phyloP scores from a whole-genome alignment of 37 sponge, comb jelly and placozoan species.

The Ianthella basta region DNA sequence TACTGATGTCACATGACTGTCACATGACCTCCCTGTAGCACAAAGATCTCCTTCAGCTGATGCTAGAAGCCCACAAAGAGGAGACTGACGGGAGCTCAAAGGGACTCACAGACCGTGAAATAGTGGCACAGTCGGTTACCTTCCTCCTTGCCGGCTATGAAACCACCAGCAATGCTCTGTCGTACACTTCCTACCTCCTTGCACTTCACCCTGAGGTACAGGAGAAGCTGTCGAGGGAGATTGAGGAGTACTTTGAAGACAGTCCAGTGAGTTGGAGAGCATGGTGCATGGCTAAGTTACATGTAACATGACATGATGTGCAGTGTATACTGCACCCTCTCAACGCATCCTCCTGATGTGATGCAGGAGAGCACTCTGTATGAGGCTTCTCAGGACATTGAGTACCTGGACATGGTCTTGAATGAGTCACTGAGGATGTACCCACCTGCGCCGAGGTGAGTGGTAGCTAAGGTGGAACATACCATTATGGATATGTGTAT shows the following conservation, averaged over 20 bases:
- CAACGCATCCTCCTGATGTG: too few relatives aligned
- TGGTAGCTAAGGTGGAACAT: too few relatives aligned
- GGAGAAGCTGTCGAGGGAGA: constrained; percentile 62
- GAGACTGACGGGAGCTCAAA: neutral
- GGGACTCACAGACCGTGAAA: constrained; percentile 53
- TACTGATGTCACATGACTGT: too few relatives aligned
- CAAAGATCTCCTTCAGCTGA: constrained; percentile 68
- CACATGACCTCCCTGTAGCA: constrained; percentile 21
- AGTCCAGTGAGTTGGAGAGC: constrained; percentile 51
- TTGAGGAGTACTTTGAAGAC: constrained; percentile 56
- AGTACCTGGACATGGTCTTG: constrained; percentile 76
- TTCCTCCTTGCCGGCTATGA: constrained; percentile 86
- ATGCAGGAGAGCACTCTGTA: constrained; percentile 64
- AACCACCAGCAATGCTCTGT: constrained; percentile 73
- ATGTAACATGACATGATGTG: too few relatives aligned
- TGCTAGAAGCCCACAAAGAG: constrained; percentile 63
- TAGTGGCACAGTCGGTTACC: constrained; percentile 49
- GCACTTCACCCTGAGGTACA: constrained; percentile 68
- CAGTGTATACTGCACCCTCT: too few relatives aligned
- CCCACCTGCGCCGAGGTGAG: constrained; percentile 66
- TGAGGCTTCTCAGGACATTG: constrained; percentile 67
- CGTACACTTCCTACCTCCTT: constrained; percentile 69
- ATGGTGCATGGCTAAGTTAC: too few relatives aligned
- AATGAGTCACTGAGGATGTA: constrained; percentile 80
- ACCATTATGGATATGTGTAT: too few relatives aligned